Base-by-base conservation (phyloP, 2,113 vertebrate genomes). In the Chroicocephalus ridibundus region DNA sequence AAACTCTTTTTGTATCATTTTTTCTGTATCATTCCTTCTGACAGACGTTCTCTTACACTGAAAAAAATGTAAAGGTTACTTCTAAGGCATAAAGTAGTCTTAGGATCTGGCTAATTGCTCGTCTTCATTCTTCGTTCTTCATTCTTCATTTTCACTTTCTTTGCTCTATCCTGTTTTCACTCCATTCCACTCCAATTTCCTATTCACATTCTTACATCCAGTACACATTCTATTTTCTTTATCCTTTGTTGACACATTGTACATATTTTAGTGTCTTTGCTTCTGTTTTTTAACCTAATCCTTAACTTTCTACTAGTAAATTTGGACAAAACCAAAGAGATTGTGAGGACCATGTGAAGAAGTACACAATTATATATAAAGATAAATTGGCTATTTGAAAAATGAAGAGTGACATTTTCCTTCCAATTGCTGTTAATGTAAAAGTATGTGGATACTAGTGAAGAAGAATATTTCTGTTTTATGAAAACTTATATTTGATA, bases 1-100 rank as follows among this genome's bases (percentile, higher is more conserved):
- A 88, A 83, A 57, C 3, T 12, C 3, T 32, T 49, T 51, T 21
- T 34, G 5, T 52, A 21, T n/a, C 2, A 32, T 9, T 81, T 88
- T 81, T 66, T 60, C 20, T 58, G 21, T 32, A 34, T 77, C 15
- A 42, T 81, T 65, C 19, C 24, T 91, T 31, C 31, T 81, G 29
- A 57, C 24, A 61, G 40, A 8, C 2, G 0, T 55, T 77, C 5
- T 44, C 12, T 42, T 61, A 52, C 7, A 49, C 0, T 49, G 8
- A 22, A 77, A 57, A 75, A 76, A 47, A 57, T 7, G 5, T 21
- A 46, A 91, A 86, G 3, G 8, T 74, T 65, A 32, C 13, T 78
- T 89, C 57, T 66, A 82, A 78, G 20, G 5, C 19, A 74, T 66
- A 20, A 49, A 16, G 51, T 32, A 44, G 5, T 81, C 15, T 86